A percentile compares a stretch with the other conserved stretches of the same genome.
Evolutionary conservation across 2,113 vertebrate species (phyloP).

Genomic region (Alces alces): DNA sequence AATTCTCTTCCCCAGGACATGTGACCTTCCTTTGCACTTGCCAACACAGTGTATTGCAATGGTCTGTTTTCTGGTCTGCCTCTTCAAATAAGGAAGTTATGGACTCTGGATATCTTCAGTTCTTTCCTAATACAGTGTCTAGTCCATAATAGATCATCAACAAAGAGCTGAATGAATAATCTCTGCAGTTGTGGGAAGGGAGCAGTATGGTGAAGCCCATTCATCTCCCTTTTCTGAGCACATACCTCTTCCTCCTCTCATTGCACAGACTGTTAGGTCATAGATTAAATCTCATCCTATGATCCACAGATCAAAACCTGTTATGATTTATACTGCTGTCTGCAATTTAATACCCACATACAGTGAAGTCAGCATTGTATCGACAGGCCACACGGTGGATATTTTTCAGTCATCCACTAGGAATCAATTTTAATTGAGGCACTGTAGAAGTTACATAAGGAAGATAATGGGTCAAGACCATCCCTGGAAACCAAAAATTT

Average conservation of each 20-base stretch:
- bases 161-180: neutral
- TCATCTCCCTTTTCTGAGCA: neutral
- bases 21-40: neutral
- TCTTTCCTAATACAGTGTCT: neutral
- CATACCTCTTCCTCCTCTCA: neutral
- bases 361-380: neutral
- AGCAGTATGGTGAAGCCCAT: too few relatives aligned
- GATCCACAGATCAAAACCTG: neutral
- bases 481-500: neutral
- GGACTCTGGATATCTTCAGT: neutral
- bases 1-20: neutral
- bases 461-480: neutral
- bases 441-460: neutral
- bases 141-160: neutral
- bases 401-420: neutral
- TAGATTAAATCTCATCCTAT: neutral
- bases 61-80: neutral
- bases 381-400: neutral
- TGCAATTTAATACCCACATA: neutral
- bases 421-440: neutral
- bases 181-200: neutral
- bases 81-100: neutral
- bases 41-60: neutral
- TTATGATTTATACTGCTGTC: neutral
- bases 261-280: neutral